These are phyloP conservation scores for Xestia sexstrigata DNA, from an alignment of 2,888 invertebrate genomes.

Conservation along the genomic window DNA sequence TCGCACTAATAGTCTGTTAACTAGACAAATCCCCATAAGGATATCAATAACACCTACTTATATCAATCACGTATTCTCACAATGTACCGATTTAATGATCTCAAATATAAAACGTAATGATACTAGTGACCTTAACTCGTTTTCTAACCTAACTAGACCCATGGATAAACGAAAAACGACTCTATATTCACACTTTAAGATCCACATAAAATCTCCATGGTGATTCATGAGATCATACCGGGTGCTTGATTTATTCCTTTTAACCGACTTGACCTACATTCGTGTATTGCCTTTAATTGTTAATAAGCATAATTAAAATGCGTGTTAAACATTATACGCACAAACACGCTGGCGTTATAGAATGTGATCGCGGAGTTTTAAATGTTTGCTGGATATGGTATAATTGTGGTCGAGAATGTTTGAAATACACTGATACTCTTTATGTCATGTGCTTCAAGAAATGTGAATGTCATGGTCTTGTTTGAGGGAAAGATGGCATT, in stretches of 20 bases:
- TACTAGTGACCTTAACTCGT: slow-evolving; percentile 79
- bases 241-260: slow-evolving; percentile 89
- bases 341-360: slow-evolving; percentile 58
- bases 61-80: slow-evolving; percentile 80
- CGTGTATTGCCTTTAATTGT: slow-evolving; percentile 89
- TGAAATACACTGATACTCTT: slow-evolving; percentile 28
- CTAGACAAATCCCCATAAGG: slow-evolving; percentile 61
- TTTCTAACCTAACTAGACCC: slow-evolving; percentile 67
- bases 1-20: slow-evolving; percentile 42
- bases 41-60: slow-evolving; percentile 70
- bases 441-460: not conserved
- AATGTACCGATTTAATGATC: slow-evolving; percentile 84
- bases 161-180: slow-evolving; percentile 65
- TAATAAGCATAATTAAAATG: slow-evolving; percentile 90
- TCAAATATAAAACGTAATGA: slow-evolving; percentile 87
- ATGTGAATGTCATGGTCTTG: not conserved
- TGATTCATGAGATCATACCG: slow-evolving; percentile 87
- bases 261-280: slow-evolving; percentile 89
- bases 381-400: slow-evolving; percentile 43
- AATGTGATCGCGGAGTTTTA: slow-evolving; percentile 52
- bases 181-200: slow-evolving; percentile 69
- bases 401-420: slow-evolving; percentile 25
- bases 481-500: not conserved
- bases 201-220: slow-evolving; percentile 65
- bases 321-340: slow-evolving; percentile 82